phyloP scores from a whole-genome alignment of 2,888 invertebrate species.

The Unio pictorum region DNA sequence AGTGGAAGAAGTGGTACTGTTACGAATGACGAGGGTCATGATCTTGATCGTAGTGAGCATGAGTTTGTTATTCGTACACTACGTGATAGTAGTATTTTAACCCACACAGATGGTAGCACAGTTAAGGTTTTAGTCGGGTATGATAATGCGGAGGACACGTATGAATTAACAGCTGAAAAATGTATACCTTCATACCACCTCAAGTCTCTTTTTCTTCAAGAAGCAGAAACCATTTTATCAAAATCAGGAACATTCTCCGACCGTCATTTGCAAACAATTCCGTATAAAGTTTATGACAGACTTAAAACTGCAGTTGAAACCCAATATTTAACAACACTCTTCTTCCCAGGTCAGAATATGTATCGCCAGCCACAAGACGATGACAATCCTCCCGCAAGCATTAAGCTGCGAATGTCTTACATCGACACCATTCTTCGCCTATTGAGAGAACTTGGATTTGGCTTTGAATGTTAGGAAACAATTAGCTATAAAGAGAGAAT shows the following conservation, averaged over 20 bases:
- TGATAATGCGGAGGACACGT: conserved; percentile 2
- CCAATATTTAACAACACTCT: conserved; percentile 8
- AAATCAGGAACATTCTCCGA: conserved; percentile 4
- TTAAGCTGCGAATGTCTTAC: too few relatives aligned
- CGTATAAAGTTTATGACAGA: conserved; percentile 9
- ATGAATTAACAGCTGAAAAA: conserved; percentile 16
- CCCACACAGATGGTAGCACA: background rate
- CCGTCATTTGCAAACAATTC: conserved; percentile 1
- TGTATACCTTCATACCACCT: conserved; percentile 21
- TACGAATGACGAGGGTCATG: too few relatives aligned
- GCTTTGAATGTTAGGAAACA: too few relatives aligned
- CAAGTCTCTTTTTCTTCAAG: conserved; percentile 20
- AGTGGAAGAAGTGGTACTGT: background rate
- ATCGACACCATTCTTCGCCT: too few relatives aligned
- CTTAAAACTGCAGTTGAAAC: conserved; percentile 10
- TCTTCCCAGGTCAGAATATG: conserved; percentile 11
- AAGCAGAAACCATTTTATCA: conserved; percentile 3
- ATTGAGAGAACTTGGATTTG: too few relatives aligned
- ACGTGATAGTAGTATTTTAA: background rate
- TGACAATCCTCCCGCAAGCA: too few relatives aligned
- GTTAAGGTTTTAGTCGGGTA: background rate
- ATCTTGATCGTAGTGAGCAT: too few relatives aligned
- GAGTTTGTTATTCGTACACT: background rate
- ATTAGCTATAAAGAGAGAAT: too few relatives aligned
- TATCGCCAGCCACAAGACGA: background rate